Base-by-base conservation (phyloP, 2,113 vertebrate genomes). In the Ranitomeya variabilis region DNA sequence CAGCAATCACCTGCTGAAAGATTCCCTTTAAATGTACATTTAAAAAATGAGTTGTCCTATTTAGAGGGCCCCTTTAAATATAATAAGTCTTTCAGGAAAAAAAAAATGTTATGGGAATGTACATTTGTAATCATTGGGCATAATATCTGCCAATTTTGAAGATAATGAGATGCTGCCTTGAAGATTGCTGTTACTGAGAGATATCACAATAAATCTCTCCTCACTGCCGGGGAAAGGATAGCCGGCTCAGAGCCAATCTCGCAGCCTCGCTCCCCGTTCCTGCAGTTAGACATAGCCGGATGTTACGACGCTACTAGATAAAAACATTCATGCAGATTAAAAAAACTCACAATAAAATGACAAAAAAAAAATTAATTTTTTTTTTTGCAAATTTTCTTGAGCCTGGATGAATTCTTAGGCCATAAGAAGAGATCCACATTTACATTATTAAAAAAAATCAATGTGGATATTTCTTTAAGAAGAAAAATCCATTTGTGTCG, bases 91-190 rank as follows among this genome's bases (percentile, higher is more conserved):
- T 74, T 45, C 71, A 18, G 6, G 71, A 74, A n/a, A 76, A 76
- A 76, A 18, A 52, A 52, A 14, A 62, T 45, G 31, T 81, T 31
- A 62, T 62, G 26, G 57, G 31, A 45, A 81, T 37, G 26, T 12
- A 81, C 80, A 62, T 81, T 45, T 81, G 80, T 62, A 81, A 62
- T 81, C 80, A 81, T 81, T 62, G 57, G 59, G 26, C 31, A 64
- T 62, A 81, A 81, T 81, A 64, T 62, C 80, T 45, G 57, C 57
- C 80, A 81, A 81, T 81, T 62, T 21, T 81, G 26, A 45, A 81
- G 57, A 81, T 81, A 62, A 62, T 81, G 80, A 81, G 80, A 81
- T 62, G 80, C 80, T 81, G 80, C 80, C 59, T 81, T 81, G 57
- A 81, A 54, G 80, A 81, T 81, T 81, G 57, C 37, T 81, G 57